Conservation (phyloP, 2,888 invertebrate genomes). For the Leptinotarsa tumamoca region DNA sequence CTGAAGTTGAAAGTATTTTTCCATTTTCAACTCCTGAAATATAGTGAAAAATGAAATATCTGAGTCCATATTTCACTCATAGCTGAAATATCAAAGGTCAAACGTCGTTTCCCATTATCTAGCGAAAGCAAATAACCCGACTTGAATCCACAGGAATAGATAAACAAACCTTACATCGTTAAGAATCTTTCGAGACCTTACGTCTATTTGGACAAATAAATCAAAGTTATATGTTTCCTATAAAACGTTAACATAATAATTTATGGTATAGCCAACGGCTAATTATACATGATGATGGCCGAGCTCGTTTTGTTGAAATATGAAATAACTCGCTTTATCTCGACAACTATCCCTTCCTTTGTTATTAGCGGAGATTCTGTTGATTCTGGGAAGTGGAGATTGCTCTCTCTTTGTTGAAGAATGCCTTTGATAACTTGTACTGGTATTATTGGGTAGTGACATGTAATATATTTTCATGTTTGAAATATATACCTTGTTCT, state of each 20-base stretch:
- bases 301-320: slow-evolving; percentile 66
- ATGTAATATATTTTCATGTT: neutral
- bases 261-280: slow-evolving; percentile 65
- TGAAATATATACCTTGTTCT: neutral
- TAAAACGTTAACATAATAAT: slow-evolving; percentile 66
- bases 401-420: slow-evolving; percentile 18
- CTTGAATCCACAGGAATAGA: slow-evolving; percentile 40
- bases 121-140: slow-evolving; percentile 29
- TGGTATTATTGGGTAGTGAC: neutral
- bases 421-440: neutral
- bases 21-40: no score
- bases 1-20: no score
- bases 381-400: slow-evolving; percentile 41
- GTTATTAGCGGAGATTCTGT: slow-evolving; percentile 61
- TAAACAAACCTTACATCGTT: slow-evolving; percentile 40
- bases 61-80: slow-evolving; percentile 4
- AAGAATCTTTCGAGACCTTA: slow-evolving; percentile 47
- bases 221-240: slow-evolving; percentile 63
- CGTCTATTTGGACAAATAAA: slow-evolving; percentile 57
- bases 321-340: slow-evolving; percentile 64
- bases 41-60: neutral
- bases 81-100: slow-evolving; percentile 18
- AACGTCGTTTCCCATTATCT: slow-evolving; percentile 28
- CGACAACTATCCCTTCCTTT: slow-evolving; percentile 59
- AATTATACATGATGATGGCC: slow-evolving; percentile 65